Percentiles rank a stretch among this genome's conserved stretches.
phyloP scores from a whole-genome alignment of 2,797 vertebrate genomes.

The Premnoplex brunnescens region DNA sequence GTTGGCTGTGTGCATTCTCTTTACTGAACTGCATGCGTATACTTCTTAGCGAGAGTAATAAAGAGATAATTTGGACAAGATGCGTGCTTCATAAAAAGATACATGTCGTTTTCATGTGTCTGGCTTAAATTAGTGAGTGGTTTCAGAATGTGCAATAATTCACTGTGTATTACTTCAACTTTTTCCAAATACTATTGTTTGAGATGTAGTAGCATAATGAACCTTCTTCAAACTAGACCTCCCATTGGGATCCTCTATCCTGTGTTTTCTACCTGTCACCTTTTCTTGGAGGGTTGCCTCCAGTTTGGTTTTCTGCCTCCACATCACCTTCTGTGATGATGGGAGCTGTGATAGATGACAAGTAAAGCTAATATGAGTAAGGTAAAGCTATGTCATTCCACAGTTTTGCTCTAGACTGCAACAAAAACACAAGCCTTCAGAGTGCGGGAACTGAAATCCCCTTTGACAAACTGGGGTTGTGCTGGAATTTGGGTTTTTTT shows the following conservation, averaged over 20 bases:
- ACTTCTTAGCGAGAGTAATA: neutral
- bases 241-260: neutral
- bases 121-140: slow-evolving; percentile 17
- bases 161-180: neutral
- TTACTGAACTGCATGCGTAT: neutral
- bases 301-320: neutral
- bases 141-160: slow-evolving; percentile 5
- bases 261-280: neutral
- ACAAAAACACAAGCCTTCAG: neutral
- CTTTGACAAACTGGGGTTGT: neutral
- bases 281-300: neutral
- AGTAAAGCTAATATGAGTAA: neutral
- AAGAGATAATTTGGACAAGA: slow-evolving; percentile 34
- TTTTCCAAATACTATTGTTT: neutral
- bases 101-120: neutral
- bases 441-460: rapidly evolving
- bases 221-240: neutral
- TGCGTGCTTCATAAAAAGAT: neutral
- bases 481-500: neutral
- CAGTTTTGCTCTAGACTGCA: neutral
- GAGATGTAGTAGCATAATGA: neutral
- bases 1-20: neutral
- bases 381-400: neutral
- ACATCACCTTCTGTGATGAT: neutral
- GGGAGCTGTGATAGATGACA: neutral